phyloP scores from a whole-genome alignment of 1,140 invertebrate species.

The Lordiphosa collinella region DNA sequence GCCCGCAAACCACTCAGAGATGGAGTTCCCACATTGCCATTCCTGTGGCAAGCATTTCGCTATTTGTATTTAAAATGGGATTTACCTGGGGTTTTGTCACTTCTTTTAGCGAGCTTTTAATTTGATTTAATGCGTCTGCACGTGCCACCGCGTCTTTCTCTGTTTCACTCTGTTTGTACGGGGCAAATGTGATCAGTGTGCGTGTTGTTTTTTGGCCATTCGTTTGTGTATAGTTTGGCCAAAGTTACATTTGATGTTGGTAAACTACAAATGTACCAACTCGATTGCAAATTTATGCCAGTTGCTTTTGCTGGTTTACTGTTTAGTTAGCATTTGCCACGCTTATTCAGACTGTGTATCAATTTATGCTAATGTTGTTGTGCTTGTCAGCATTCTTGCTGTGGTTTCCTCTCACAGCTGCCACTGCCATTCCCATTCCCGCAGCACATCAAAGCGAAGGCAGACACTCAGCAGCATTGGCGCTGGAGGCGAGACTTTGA shows the following conservation, averaged over 20 bases:
- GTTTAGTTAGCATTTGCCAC: constrained; percentile 9
- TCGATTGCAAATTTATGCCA: constrained; percentile 33
- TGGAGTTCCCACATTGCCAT: constrained; percentile 9
- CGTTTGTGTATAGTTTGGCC: constrained; percentile 54
- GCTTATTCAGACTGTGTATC: constrained; percentile 16
- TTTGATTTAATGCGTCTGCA: constrained; percentile 76
- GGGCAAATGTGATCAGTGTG: constrained; percentile 40
- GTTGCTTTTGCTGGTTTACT: constrained; percentile 8
- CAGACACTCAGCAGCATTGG: constrained; percentile 32
- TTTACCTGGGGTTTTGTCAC: constrained; percentile 76
- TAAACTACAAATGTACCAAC: constrained; percentile 43
- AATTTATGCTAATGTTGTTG: constrained; percentile 60
- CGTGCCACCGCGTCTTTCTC: constrained; percentile 32
- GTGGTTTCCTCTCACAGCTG: constrained; percentile 5
- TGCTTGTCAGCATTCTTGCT: constrained; percentile 7
- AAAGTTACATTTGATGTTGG: constrained; percentile 27
- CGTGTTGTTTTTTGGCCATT: constrained; percentile 39
- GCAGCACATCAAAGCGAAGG: constrained; percentile 69
- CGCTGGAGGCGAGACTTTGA: constrained; percentile 62
- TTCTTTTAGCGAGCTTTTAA: constrained; percentile 72
- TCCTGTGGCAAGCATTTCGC: constrained; percentile 36
- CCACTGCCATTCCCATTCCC: constrained; percentile 1
- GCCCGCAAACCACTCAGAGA: constrained; percentile 40
- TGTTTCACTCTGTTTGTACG: constrained; percentile 14
- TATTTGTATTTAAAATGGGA: constrained; percentile 77